Base-by-base conservation (phyloP, 2,113 vertebrate species). In the Scortum barcoo region DNA sequence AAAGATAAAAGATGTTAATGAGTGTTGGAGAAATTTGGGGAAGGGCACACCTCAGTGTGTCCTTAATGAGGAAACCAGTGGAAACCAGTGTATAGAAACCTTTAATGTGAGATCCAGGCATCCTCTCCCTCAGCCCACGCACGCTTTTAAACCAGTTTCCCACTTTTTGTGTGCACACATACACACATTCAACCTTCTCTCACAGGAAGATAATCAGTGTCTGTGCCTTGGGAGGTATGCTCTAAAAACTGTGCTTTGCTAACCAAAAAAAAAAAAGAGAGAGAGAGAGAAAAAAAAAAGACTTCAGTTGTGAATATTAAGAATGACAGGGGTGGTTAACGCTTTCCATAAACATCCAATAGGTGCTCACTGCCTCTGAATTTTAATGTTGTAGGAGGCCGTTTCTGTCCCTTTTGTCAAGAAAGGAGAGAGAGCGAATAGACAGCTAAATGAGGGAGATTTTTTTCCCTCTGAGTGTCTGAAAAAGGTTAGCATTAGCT, bases 311-410 rank as follows among this genome's bases (percentile, higher is more conserved):
- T 95, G 96, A 96, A 96, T 96, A 98, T 98, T 97, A 98, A 97
- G 96, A 98, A 97, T 97, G 97, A 98, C 97, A 97, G 96, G 95
- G 92, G 92, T 94, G 95, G 96, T 97, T 97, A 97, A 97, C 96
- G 95, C 95, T 95, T 95, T 96, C 96, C 95, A 97, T 97, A 97
- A 97, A 97, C 96, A 97, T 96, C 95, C 95, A 91, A 89, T 66
- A 95, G 91, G 92, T 93, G 95, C 92, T 96, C 95, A 97, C 96
- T 90, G 95, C 95, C 88, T 88, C 94, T 93, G 97, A 98, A 97
- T 97, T 93, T 95, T 97, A 98, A 97, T 96, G 94, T 88, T 94
- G 95, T 82, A 76, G 76, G 91, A 95, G 89, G 80, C 89, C 22
- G 60, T 51, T 93, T 93, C 92, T 78, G 91, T 85, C 72, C 70